Percentiles rank a stretch among this genome's conserved stretches.
Evolutionary conservation across 2,797 vertebrate genomes (phyloP).

Genomic region (Cyprinella venusta): DNA sequence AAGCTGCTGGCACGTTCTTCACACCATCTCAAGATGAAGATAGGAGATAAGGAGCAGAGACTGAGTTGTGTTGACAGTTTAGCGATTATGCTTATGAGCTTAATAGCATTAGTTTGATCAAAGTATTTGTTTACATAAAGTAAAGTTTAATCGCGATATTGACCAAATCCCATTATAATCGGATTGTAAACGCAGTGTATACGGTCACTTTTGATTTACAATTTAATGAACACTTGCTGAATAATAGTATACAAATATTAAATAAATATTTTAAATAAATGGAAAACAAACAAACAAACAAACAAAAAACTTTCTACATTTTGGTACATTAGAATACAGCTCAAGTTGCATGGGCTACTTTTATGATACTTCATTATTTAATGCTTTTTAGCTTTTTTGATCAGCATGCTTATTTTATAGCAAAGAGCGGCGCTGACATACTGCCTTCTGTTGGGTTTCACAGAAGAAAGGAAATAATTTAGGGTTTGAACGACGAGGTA

Average conservation of each 20-base stretch:
- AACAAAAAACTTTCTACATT: neutral
- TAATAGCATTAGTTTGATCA: too few relatives aligned
- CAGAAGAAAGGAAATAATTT: neutral
- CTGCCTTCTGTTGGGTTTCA: neutral
- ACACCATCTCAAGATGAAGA: too few relatives aligned
- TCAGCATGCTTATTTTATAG: neutral
- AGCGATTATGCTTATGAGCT: too few relatives aligned
- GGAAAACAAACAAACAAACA: accelerated
- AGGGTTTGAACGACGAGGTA: neutral
- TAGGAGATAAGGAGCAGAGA: too few relatives aligned
- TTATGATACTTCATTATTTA: neutral
- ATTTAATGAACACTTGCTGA: neutral
- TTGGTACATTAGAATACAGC: neutral
- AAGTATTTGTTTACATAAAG: too few relatives aligned
- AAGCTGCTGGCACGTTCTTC: too few relatives aligned
- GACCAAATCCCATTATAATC: too few relatives aligned
- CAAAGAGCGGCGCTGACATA: neutral
- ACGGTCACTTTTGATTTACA: neutral
- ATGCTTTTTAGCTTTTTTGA: neutral
- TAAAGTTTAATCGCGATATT: too few relatives aligned
- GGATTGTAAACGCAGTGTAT: too few relatives aligned
- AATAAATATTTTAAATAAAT: too few relatives aligned
- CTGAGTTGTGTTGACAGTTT: too few relatives aligned
- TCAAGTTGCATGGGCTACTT: too few relatives aligned
- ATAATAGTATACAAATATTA: neutral